Evolutionary conservation across 2,113 vertebrate genomes (phyloP), one percentile per base, ranked within the genome.

Genomic region (Malurus melanocephalus): DNA sequence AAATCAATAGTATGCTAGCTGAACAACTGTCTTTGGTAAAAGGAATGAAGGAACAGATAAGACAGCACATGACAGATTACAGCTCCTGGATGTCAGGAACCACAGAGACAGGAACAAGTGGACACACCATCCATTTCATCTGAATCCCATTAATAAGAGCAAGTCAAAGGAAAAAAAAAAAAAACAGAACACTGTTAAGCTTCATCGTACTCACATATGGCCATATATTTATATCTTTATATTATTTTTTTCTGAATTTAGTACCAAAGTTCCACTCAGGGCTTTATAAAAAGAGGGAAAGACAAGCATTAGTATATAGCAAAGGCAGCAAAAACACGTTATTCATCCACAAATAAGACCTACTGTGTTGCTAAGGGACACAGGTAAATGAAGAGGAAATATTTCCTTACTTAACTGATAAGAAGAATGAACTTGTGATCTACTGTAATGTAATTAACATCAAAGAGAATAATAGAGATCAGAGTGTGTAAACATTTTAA

Each of bases 301-400:
- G 53, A 66, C 21, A 64, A 62, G 26, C 11, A 69, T 43, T 66
- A 73, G 11, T 38, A 48, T 33, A 62, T 3, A 83, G 60, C 30
- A 60, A 74, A 79, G 60, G 62, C 28, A 88, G 78, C 32, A 94
- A 79, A 92, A 89, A 26, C 7, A 40, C 23, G 27, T 33, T 85
- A 79, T 72, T 87, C 53, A 56, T 84, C 46, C 90, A 71, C 40
- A 49, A 79, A 8, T 79, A 94, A 55, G 79, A 74, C 80, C 66
- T 83, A 79, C 78, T 87, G 80, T 60, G 83, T 87, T 90, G 72
- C 66, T 93, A 88, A 53, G 84, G 86, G 62, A 95, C 43, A 91
- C 80, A 95, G 87, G 89, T 77, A 90, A 91, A 92, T 75, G 84
- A 96, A 94, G 35, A 96, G 81, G 87, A 96, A 96, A 78, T 92